Base-by-base conservation (phyloP, 2,113 vertebrate species). In the Hystrix cristata region DNA sequence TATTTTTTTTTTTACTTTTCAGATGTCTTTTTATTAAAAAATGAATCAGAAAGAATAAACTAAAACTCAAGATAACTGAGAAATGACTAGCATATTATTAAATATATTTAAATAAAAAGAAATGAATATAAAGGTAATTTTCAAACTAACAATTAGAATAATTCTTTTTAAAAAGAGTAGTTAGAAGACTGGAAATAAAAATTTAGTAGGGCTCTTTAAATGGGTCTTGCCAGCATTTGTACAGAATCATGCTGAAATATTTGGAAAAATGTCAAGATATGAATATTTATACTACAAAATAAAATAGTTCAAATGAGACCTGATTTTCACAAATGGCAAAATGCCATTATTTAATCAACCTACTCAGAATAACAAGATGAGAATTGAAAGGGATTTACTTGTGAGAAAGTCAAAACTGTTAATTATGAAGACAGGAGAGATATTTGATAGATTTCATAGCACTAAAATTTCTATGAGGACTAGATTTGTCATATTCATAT, bases 201-300 rank as follows among this genome's bases (percentile, higher is more conserved):
- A 51, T 59, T 90, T 72, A 80, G 53, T 69, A 91, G 0, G 6
- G 1, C 0, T 67, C 27, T 87, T 85, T 91, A 5, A 57, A 29
- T 72, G 8, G 9, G 1, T 13, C 72, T 55, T 96, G 2, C n/a
- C 7, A 85, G 19, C 4, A 62, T 64, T 86, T 89, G 21, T 91
- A 53, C 34, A 51, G 7, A 91, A 79, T 79, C 8, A 46, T 53
- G 43, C 27, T 46, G 93, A 95, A 78, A 6, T 86, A n/a, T 51
- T 92, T 71, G 38, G 21, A 51, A 91, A 80, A 92, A 51, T 69
- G 2, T 84, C 31, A 46, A 16, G 23, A 51, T 96, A 90, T 90
- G 60, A 97, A 92, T 95, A 91, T 93, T 91, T 91, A 82, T 86
- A 64, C 4, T 80, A 69, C 29, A 67, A 96, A 67, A 38, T 59